Base-by-base conservation (phyloP, 30 jellyfish, hydroid and myxozoan species). In the Pelagia noctiluca region DNA sequence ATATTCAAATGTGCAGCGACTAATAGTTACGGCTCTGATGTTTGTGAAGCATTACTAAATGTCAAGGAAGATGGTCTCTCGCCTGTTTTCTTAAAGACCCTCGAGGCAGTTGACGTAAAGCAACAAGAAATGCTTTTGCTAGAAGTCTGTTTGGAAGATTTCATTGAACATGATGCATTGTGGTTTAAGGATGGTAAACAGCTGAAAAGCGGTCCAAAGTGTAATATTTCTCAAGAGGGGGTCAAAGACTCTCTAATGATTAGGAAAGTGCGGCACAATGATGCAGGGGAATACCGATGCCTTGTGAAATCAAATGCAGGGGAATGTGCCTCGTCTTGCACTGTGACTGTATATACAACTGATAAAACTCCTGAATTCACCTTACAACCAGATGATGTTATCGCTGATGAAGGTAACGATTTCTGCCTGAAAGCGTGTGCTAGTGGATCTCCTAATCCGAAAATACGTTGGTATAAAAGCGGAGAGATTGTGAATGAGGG, bases 1-100 rank as follows among this genome's bases (percentile, higher is more conserved):
- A 76, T 95, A 18, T 95, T 89, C 90, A 85, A 88, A 60, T 95
- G 99, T 46, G 96, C 83, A 57, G 99, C 99, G 13, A 77, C 86
- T 34, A 95, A 89, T 63, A 69, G 84, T 31, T 88, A 78, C 33
- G 97, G 97, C 35, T 66, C 90, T 4, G 90, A 64, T 19, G 74
- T 85, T 4, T 77, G 95, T 34, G 96, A 89, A 63, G 96, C 97
- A 7, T 65, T 80, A 23, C 72, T 88, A 57, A 80, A 72, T 37
- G 93, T 88, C 25, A 63, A 64, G 10, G 84, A 71, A 16, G 84
- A 69, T 19, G 54, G 13, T 12, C 78, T 48, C 16, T 73, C 90
- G 16, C 97, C 97, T 13, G 77, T 60, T 10, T 83, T 92, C 26
- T 63, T 71, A 35, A 80, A 76, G 34, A 72, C 68, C 71, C 83